Evolutionary conservation across 2,888 invertebrate genomes (phyloP), one percentile per base, ranked within the genome.

Genomic region (Apamea monoglypha): DNA sequence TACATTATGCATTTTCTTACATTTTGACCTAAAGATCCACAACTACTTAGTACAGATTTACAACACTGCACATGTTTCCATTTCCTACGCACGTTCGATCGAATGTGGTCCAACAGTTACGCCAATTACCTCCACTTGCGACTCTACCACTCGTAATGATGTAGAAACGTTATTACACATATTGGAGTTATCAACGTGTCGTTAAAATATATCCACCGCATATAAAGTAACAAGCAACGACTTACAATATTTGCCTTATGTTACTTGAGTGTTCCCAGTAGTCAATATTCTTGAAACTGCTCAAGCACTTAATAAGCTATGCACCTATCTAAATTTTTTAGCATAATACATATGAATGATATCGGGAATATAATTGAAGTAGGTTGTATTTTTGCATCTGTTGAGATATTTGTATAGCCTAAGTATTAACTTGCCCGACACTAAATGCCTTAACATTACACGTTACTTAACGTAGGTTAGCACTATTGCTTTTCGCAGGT

Each of bases 101-200:
- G 64, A 80, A 80, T 87, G 67, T 84, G 80, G 76, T 74, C 63
- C 80, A 87, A 75, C 72, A 71, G 85, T 82, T 87, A 76, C 79
- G 79, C 70, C 86, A 76, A 86, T 85, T 86, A 85, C 70, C 75
- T 73, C 70, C 67, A 76, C 61, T 76, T 77, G 87, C 66, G 44
- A 64, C 66, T 83, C 36, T 29, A 47, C 44, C 50, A 66, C 66
- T 69, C 56, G 70, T 59, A 86, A 68, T 61, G 36, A 63, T 29
- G 50, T 75, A 63, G 56, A 50, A 71, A 67, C 50, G 50, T 29
- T 68, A 64, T 70, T 69, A 63, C 77, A 59, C 25, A 59, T 47
- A 87, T 83, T 74, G 70, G 59, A 76, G 21, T 76, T 76, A 80
- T 80, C 84, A 74, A 79, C 36, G 53, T 72, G 47, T 72, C 59